Conservation (phyloP, 2,888 invertebrate species). For the Choreutis nemorana region DNA sequence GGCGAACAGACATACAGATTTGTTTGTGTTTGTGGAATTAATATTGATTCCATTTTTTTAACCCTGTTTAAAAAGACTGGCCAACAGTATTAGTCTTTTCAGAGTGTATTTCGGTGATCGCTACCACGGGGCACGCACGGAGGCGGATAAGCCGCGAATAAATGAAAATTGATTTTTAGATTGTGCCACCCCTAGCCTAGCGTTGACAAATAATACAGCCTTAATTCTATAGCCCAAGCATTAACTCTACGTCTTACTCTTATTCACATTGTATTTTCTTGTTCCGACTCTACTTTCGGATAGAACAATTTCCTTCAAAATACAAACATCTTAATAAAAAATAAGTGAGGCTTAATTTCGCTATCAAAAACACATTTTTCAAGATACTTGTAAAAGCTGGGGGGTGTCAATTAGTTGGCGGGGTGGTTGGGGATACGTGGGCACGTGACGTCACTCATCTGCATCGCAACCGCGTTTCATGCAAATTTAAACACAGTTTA, state of each 20-base stretch:
- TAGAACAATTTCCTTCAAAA: too few relatives aligned
- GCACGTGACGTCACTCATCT: conserved; percentile 57
- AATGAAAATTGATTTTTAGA: conserved; percentile 68
- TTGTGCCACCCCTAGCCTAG: conserved; percentile 33
- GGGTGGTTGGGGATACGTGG: conserved; percentile 14
- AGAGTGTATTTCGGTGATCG: too few relatives aligned
- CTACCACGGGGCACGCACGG: conserved; percentile 38
- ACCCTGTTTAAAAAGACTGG: background rate
- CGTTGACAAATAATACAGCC: conserved; percentile 57
- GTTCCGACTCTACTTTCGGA: background rate
- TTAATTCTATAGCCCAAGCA: conserved; percentile 25
- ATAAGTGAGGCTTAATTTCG: conserved; percentile 5
- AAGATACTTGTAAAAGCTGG: conserved; percentile 6
- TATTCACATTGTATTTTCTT: conserved; percentile 6
- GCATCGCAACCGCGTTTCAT: conserved; percentile 39
- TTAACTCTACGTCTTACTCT: conserved; percentile 19
- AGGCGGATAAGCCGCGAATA: conserved; percentile 60
- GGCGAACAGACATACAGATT: too few relatives aligned
- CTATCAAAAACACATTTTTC: conserved; percentile 2
- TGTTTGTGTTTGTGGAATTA: too few relatives aligned
- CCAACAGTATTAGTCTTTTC: background rate
- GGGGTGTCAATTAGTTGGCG: conserved; percentile 27
- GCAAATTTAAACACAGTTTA: conserved; percentile 50
- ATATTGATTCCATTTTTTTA: background rate
- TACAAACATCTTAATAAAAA: background rate